Base-by-base conservation (phyloP, 2,797 vertebrate species). In the Myripristis jacobus region DNA sequence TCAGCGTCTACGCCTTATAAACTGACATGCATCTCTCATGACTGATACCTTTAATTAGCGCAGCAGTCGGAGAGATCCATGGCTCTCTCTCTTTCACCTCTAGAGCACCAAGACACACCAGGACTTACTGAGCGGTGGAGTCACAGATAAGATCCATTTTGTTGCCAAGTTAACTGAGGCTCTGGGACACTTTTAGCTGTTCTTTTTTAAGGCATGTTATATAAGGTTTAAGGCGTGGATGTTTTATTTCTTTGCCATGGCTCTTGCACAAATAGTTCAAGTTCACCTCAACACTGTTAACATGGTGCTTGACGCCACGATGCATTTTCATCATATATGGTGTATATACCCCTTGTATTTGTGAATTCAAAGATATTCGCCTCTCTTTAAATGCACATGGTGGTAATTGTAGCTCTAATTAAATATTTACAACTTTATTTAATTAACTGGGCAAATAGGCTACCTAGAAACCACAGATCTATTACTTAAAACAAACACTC, bases 21-120 rank as follows among this genome's bases (percentile, higher is more conserved):
- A 89, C 78, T 87, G 89, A 87, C 85, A 77, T 27, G 73, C 70
- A 83, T 88, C 82, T 87, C 86, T 77, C 78, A 67, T 90, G 88
- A 92, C 81, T 87, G 88, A 90, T 90, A 82, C 83, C 82, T 90
- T 91, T 91, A 92, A 91, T 92, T 92, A 91, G 89, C 80, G 62
- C 64, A 53, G 66, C 74, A 68, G 80, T 80, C 80, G 46, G 63
- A 82, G 73, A 80, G 84, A 87, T 77, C 72, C 86, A 73, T 55
- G 16, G 44, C 85, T 83, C 70, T 60, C 66, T 24, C 82, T 74
- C 77, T 74, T 79, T 84, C 81, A 85, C 81, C 83, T 83, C 82
- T 21, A 29, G 66, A 89, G 73, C 59, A n/a, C n/a, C 61, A 41
- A 87, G 69, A 65, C 73, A 71, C 77, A 70, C 21, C 0, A 4